Evolutionary conservation across 2,888 invertebrate species (phyloP).

Genomic region (Saturnia japonica): DNA sequence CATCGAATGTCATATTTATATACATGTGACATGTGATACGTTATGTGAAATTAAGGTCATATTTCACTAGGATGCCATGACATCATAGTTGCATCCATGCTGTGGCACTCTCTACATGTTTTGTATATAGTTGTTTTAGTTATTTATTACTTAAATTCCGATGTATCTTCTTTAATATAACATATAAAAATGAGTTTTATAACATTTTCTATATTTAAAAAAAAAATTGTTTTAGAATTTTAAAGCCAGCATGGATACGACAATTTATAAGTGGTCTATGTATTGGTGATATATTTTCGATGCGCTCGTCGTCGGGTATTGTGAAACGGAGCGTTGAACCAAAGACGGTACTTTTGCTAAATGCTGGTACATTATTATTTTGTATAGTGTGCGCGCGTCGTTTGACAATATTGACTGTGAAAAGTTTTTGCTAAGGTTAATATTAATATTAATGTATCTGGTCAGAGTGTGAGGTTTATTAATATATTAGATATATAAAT

Average conservation of each 20-base stretch:
- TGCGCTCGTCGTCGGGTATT: conserved; percentile 45
- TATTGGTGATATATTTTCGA: conserved; percentile 69
- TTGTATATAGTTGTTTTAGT: conserved; percentile 63
- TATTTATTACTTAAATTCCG: conserved; percentile 50
- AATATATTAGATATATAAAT: conserved; percentile 61
- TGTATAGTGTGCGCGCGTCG: conserved; percentile 28
- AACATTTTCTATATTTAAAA: conserved; percentile 29
- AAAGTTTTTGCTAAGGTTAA: conserved; percentile 42
- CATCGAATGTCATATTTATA: too few relatives aligned
- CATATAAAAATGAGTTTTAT: conserved; percentile 42
- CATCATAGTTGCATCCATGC: conserved; percentile 45
- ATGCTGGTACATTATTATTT: conserved; percentile 28
- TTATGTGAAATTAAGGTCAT: conserved; percentile 23
- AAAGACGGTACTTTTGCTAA: conserved; percentile 39
- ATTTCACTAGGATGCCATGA: conserved; percentile 19
- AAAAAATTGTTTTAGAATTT: conserved; percentile 37
- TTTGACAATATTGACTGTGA: conserved; percentile 35
- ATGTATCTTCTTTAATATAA: conserved; percentile 39
- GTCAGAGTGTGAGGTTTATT: conserved; percentile 64
- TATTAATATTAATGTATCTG: conserved; percentile 46
- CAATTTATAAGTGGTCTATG: conserved; percentile 35
- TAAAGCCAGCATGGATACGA: conserved; percentile 50
- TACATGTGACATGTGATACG: not conserved
- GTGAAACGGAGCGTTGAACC: conserved; percentile 38
- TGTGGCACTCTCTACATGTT: conserved; percentile 34